Conservation (phyloP, 1,140 invertebrate genomes). For the Aphelenchoides fujianensis region DNA sequence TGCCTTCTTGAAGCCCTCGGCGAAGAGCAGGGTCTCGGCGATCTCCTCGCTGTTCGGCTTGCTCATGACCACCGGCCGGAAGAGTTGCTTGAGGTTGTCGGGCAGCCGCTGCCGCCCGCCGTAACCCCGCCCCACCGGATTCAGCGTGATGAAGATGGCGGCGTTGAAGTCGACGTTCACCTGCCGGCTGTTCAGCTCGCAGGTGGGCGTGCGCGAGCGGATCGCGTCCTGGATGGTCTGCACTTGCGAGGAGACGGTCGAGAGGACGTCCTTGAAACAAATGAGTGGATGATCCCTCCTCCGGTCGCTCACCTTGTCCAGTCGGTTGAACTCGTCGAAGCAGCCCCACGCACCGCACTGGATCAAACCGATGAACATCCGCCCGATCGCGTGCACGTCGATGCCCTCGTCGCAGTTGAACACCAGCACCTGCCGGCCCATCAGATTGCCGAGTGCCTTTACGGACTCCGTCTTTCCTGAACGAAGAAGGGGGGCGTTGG, state of each 20-base stretch:
- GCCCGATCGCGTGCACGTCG: constrained; percentile 71
- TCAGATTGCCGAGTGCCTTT: constrained; percentile 92
- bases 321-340: constrained; percentile 98
- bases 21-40: constrained; percentile 98
- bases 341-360: constrained; percentile 98
- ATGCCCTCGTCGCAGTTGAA: constrained; percentile 93
- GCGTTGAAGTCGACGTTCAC: constrained; percentile 82
- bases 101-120: constrained; percentile 96
- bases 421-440: constrained; percentile 90
- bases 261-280: constrained; percentile 67
- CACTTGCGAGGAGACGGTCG: constrained; percentile 96
- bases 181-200: constrained; percentile 26
- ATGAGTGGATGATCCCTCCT: constrained; percentile 7
- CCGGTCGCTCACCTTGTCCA: constrained; percentile 76
- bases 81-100: constrained; percentile 96
- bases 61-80: constrained; percentile 96
- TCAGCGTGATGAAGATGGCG: constrained; percentile 99
- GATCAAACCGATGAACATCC: constrained; percentile 92
- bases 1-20: constrained; percentile 94
- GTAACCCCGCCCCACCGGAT: constrained; percentile 79
- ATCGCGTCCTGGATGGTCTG: constrained; percentile 98
- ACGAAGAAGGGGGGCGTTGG: neutral
- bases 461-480: constrained; percentile 93
- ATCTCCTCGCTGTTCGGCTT: constrained; percentile 94
- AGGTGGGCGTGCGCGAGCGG: constrained; percentile 29